Base-by-base conservation (phyloP, 1,140 invertebrate species). In the Ips nitidus region DNA sequence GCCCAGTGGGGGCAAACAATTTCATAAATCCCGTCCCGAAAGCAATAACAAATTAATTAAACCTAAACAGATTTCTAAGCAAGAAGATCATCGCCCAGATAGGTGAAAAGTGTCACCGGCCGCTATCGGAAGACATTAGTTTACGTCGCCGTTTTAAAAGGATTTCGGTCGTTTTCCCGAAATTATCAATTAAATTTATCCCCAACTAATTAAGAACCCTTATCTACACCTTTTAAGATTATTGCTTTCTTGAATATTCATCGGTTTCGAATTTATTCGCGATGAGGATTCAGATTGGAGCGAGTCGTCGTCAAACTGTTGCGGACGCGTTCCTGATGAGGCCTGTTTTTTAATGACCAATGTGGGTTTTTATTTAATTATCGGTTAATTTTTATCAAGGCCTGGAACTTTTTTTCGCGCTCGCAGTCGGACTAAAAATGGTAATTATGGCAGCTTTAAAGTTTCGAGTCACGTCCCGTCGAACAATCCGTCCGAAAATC, bases 181-280 rank as follows among this genome's bases (percentile, higher is more conserved):
- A 50, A 50, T 56, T 65, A 56, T 65, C 62, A 72, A 72, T 69
- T 69, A 72, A 72, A 55, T 65, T 69, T 53, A 60, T 60, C 59
- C 61, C 50, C 55, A 39, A 64, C 61, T 69, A 72, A 72, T 72
- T 72, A 72, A 72, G 56, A 59, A 61, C 39, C 22, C 57, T 72
- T 72, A 72, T 72, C 71, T 69, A 66, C 71, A 62, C 60, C 71
- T 66, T 69, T 72, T 58, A 69, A 64, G 71, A 69, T 69, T 72
- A 69, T 71, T 58, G 55, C 39, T 66, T 45, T 39, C 43, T 71
- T 66, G 45, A 72, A 69, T 72, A 72, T 72, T 56, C 52, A 65
- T 39, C n/a, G 8, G 4, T 62, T 52, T 62, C 37, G 8, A 62
- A 52, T 62, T 62, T 62, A 62, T 62, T 62, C 37, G 60, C 60